Evolutionary conservation across 2,113 vertebrate genomes (phyloP).

Genomic region (Sorex araneus): DNA sequence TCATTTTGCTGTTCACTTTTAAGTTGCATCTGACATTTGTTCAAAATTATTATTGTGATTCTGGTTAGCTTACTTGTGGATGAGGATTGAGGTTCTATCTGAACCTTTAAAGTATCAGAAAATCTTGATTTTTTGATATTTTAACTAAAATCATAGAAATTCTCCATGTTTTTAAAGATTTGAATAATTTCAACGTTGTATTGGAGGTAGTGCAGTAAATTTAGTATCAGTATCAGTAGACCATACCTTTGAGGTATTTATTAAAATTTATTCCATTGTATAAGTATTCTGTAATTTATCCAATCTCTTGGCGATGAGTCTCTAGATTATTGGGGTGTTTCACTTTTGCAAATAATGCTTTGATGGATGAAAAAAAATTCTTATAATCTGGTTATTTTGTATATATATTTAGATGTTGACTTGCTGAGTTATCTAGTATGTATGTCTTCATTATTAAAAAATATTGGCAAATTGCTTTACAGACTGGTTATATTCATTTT

Average conservation of each 20-base stretch:
- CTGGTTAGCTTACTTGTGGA: background rate
- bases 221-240: too few relatives aligned
- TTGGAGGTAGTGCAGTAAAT: too few relatives aligned
- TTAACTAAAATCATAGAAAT: background rate
- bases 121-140: too few relatives aligned
- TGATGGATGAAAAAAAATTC: background rate
- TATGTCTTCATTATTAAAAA: slow-evolving; percentile 45
- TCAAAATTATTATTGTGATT: slow-evolving; percentile 39
- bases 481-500: slow-evolving; percentile 3
- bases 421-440: background rate
- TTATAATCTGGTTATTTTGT: slow-evolving; percentile 37
- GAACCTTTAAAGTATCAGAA: too few relatives aligned
- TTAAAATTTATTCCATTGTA: background rate
- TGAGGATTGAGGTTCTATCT: too few relatives aligned
- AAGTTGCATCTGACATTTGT: slow-evolving; percentile 60
- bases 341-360: background rate
- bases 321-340: slow-evolving; percentile 46
- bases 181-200: too few relatives aligned
- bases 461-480: slow-evolving; percentile 31
- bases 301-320: slow-evolving; percentile 8
- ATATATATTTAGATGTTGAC: background rate
- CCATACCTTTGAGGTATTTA: slow-evolving; percentile 28
- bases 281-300: slow-evolving; percentile 13
- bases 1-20: slow-evolving; percentile 38
- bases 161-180: too few relatives aligned